Base-by-base conservation (phyloP, 2,113 vertebrate species). In the Thunnus thynnus region DNA sequence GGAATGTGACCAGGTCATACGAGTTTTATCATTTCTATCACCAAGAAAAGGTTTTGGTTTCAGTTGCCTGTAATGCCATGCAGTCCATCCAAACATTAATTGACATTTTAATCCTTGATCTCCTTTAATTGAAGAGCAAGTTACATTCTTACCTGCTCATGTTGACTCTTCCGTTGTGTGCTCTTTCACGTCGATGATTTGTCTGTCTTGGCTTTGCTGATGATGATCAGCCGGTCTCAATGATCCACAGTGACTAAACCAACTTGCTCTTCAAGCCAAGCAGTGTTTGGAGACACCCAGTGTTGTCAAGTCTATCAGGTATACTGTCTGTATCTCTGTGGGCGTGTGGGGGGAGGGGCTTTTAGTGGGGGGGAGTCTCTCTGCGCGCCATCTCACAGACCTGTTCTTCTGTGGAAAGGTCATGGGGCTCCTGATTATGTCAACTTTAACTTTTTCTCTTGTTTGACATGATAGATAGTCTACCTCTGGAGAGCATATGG, bases 101-200 rank as follows among this genome's bases (percentile, higher is more conserved):
- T 64, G 25, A 1, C 25, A 57, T 10, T 22, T 0, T 3, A 22
- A 13, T 13, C 25, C 13, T 20, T 4, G 5, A 22, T 17, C 13
- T 11, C 5, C 25, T 22, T 44, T 58, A 58, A 25, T 18, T 30
- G 16, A 25, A 47, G n/a, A 11, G 8, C 14, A 32, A 9, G 36
- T 41, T 41, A 41, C 36, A 41, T 41, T 18, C 71, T 70, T 79
- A 92, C 91, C 91, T 89, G 74, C 20, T 86, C 91, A 92, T 92
- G 63, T 13, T 86, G 75, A 10, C 67, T 20, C 50, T 56, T 3
- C 27, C 14, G 47, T n/a, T 25, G 0, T 20, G 25, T 13, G 14
- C 54, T 66, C 11, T 46, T 36, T 17, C 30, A 1, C 61, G 14
- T 48, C 22, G 22, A 13, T 11, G 48, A 2, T 1, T 14, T 14